These are phyloP conservation scores for Atherinomorus stipes DNA, from an alignment of 2,113 vertebrate species.

Conservation along the genomic window DNA sequence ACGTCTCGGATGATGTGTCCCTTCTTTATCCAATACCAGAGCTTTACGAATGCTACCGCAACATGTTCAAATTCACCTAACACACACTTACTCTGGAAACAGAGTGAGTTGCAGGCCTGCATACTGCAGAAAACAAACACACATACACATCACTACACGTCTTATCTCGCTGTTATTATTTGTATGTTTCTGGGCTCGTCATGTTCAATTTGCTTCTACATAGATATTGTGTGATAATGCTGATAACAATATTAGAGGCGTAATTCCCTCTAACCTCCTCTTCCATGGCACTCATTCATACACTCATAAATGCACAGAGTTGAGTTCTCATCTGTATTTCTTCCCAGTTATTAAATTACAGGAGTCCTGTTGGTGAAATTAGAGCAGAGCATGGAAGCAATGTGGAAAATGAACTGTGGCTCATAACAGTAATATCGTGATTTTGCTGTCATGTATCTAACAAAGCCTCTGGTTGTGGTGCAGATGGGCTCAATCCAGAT, in stretches of 20 bases:
- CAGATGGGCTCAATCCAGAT: conserved; percentile 15
- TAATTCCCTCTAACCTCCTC: conserved; percentile 1
- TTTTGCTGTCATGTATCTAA: conserved; percentile 27
- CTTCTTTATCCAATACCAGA: conserved; percentile 24
- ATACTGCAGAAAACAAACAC: conserved; percentile 32
- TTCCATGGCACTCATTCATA: background rate
- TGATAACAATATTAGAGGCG: conserved; percentile 40
- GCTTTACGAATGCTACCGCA: conserved; percentile 44
- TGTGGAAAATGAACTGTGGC: conserved; percentile 51
- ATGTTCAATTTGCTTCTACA: conserved; percentile 57
- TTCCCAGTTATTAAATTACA: conserved; percentile 69
- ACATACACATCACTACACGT: conserved; percentile 9
- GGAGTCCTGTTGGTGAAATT: conserved; percentile 64
- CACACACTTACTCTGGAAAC: conserved; percentile 56
- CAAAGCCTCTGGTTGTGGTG: conserved; percentile 8
- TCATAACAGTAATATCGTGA: conserved; percentile 53
- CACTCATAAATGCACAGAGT: background rate
- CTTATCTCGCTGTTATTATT: conserved; percentile 26
- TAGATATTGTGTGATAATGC: conserved; percentile 57
- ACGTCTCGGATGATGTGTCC: conserved; percentile 38
- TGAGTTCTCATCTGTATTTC: conserved; percentile 57
- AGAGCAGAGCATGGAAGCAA: conserved; percentile 39
- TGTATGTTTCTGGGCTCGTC: conserved; percentile 35
- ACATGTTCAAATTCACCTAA: conserved; percentile 49
- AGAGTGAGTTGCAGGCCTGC: conserved; percentile 37